These are phyloP conservation scores for Hippoglossus hippoglossus DNA, from an alignment of 2,797 vertebrate genomes.

Conservation along the genomic window DNA sequence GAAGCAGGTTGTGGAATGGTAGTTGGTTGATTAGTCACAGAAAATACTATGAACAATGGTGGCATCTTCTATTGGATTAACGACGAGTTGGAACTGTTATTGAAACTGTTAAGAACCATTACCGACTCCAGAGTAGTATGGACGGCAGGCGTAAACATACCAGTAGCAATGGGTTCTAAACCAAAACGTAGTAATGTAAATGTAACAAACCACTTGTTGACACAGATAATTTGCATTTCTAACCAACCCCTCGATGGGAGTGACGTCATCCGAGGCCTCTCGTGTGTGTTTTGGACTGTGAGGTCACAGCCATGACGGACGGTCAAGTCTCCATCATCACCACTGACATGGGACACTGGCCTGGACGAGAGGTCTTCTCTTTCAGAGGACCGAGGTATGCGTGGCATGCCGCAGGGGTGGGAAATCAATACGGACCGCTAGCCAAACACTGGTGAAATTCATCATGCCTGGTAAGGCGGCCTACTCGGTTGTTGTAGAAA, in stretches of 20 bases:
- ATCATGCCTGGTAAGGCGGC: conserved; percentile 43
- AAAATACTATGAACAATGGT: too few relatives aligned
- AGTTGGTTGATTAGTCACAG: too few relatives aligned
- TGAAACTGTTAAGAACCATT: too few relatives aligned
- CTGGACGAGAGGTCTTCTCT: conserved; percentile 68
- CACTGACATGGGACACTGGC: conserved; percentile 54
- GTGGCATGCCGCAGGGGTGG: conserved; percentile 59
- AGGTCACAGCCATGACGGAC: conserved; percentile 50
- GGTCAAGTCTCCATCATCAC: conserved; percentile 66
- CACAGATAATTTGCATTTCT: conserved; percentile 2
- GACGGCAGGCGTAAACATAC: too few relatives aligned
- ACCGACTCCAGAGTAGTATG: too few relatives aligned
- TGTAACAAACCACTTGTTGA: too few relatives aligned
- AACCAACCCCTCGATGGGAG: conserved; percentile 16
- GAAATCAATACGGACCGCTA: conserved; percentile 58
- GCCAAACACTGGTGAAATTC: conserved; percentile 48
- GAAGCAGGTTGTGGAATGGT: too few relatives aligned
- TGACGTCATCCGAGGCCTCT: conserved; percentile 30
- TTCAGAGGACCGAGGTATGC: conserved; percentile 66
- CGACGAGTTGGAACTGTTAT: too few relatives aligned
- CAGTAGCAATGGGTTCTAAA: too few relatives aligned
- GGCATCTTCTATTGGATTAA: too few relatives aligned
- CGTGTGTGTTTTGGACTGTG: conserved; percentile 47
- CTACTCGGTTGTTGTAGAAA: conserved; percentile 56
- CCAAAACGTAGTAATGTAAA: too few relatives aligned